Percentiles rank a stretch among this genome's conserved stretches.
Conservation (phyloP, 2,888 invertebrate genomes). For the Dynastes grantii region DNA sequence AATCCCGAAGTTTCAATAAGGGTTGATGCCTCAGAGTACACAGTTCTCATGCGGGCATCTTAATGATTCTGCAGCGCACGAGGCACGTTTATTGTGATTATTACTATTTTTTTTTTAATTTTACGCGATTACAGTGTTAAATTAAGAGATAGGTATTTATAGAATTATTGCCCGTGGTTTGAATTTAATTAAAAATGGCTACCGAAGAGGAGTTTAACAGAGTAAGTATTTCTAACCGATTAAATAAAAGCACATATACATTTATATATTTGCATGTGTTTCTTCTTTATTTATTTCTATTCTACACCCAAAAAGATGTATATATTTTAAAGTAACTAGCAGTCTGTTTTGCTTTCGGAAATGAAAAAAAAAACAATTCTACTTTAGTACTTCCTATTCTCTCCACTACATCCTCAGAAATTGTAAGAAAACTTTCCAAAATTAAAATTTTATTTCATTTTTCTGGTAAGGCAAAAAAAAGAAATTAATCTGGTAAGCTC, state of each 20-base stretch:
- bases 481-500: too few relatives aligned
- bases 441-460: too few relatives aligned
- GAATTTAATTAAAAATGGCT: constrained; percentile 59
- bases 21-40: constrained; percentile 10
- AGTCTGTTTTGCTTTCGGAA: too few relatives aligned
- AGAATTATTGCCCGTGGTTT: too few relatives aligned
- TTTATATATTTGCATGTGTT: too few relatives aligned
- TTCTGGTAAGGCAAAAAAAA: too few relatives aligned
- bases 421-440: too few relatives aligned
- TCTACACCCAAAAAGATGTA: neutral
- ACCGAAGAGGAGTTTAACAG: constrained; percentile 65
- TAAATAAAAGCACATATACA: neutral
- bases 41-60: constrained; percentile 25
- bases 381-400: too few relatives aligned
- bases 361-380: too few relatives aligned
- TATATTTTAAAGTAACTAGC: neutral
- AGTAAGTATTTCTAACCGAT: constrained; percentile 57
- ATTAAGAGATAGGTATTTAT: neutral
- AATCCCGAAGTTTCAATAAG: constrained; percentile 27
- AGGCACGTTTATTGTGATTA: neutral
- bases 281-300: neutral
- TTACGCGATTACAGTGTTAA: neutral
- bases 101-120: neutral
- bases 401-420: too few relatives aligned
- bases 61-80: neutral